Evolutionary conservation across 2,797 vertebrate genomes (phyloP), one percentile per base, ranked within the genome.

Genomic region (Myotis pilosus): DNA sequence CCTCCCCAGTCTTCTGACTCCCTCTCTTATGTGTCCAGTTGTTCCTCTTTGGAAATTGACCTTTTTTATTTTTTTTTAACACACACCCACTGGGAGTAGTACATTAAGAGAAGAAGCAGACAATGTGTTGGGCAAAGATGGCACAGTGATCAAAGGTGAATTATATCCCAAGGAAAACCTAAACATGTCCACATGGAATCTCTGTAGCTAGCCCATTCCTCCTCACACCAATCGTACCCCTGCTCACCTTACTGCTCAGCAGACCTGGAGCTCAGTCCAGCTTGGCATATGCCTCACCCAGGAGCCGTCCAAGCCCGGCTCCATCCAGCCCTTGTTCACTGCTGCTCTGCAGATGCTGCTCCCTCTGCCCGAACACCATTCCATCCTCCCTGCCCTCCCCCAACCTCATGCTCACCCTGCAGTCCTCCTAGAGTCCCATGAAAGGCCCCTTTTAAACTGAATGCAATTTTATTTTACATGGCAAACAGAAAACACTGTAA

Each of bases 341-440:
- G 4, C 19, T 17, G 20, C 23, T 33, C 30, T 36, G 12, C 0
- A 30, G 28, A 22, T 30, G 4, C 15, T 41, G 4, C 4, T 79
- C 33, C 44, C 41, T 69, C 57, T 68, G 55, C 16, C n/a, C 1
- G 66, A 44, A 20, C 5, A 1, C 13, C 1, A 2, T 4, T 38
- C 16, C 17, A 25, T n/a, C 5, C 3, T 17, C 15, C 47, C 28
- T 28, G 6, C 3, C 3, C 0, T 4, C 28, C 30, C 4, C 0
- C 7, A 80, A 33, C 23, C 28, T 84, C 13, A 12, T 0, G 5
- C 49, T 94, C 36, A 47, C 4, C 49, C 30, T 36, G 13, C 9
- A 64, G 17, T 23, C 22, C 8, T 55, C 74, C 19, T 9, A 7
- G 47, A 49, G 23, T 15, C n/a, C 4, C 0, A 4, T 22, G 22